These are phyloP conservation scores for Catharus ustulatus DNA, from an alignment of 2,797 vertebrate species.

Conservation along the genomic window DNA sequence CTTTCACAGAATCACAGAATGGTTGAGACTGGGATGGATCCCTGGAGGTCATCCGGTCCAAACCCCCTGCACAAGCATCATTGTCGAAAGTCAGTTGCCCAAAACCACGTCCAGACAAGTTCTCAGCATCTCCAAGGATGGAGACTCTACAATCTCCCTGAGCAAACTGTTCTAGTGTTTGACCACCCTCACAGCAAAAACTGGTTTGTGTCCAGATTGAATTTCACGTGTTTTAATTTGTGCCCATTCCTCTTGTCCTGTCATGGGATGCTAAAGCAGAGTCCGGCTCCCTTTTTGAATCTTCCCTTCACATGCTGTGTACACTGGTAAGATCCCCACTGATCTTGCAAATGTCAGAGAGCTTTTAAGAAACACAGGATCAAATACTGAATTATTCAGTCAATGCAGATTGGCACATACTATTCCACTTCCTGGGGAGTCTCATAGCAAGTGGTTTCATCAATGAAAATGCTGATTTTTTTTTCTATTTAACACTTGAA, in stretches of 20 bases:
- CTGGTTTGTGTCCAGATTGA: not conserved
- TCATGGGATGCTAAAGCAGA: not conserved
- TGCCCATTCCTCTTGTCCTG: not conserved
- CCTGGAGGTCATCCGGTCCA: not conserved
- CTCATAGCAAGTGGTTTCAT: not conserved
- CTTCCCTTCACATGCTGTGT: not conserved
- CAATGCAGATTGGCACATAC: not conserved
- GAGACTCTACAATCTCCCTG: not conserved
- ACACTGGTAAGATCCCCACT: not conserved
- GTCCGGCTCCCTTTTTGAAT: not conserved
- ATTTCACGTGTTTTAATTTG: not conserved
- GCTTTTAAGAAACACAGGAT: not conserved
- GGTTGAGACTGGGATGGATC: not conserved
- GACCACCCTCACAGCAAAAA: not conserved
- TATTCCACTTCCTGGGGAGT: not conserved
- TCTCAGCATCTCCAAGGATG: not conserved
- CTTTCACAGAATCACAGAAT: not conserved
- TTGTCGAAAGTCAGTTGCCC: accelerated
- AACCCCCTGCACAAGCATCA: not conserved
- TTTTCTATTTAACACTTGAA: not conserved
- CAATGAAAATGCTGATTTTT: not conserved
- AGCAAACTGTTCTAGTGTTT: not conserved
- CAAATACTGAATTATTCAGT: not conserved
- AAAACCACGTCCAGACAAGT: not conserved
- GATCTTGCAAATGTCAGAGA: not conserved